phyloP scores from a whole-genome alignment of 2,113 vertebrate genomes.

The Eulemur rufifrons region DNA sequence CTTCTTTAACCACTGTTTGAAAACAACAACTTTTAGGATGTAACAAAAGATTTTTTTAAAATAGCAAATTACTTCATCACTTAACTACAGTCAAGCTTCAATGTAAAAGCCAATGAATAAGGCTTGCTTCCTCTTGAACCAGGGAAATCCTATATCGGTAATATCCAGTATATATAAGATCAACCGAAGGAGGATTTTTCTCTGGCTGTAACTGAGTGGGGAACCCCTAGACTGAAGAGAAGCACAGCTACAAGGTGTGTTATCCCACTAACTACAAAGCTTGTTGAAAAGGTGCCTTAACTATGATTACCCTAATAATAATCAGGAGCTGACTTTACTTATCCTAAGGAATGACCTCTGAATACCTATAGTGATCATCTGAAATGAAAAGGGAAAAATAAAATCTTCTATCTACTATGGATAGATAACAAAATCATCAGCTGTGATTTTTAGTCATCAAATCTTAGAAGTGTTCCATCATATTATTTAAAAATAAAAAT shows the following conservation, averaged over 20 bases:
- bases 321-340: neutral
- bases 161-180: neutral
- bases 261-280: neutral
- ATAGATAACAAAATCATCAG: neutral
- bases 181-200: conserved; percentile 9
- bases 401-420: neutral
- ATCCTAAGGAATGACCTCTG: neutral
- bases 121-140: neutral
- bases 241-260: neutral
- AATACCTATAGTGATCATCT: neutral
- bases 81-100: neutral
- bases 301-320: neutral
- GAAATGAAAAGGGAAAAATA: conserved; percentile 30
- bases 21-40: conserved; percentile 61
- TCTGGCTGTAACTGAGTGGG: neutral
- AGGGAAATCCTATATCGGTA: neutral
- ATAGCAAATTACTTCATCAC: conserved; percentile 29
- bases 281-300: neutral
- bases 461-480: neutral
- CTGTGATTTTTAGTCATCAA: conserved; percentile 8
- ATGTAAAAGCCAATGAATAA: conserved; percentile 4
- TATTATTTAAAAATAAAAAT: conserved; percentile 35
- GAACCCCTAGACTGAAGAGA: neutral
- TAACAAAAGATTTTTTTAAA: conserved; percentile 50
- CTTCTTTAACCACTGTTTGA: conserved; percentile 96